A percentile compares a stretch with the other conserved stretches of the same genome.
These are phyloP conservation scores for Gadopsis bispinosus DNA, from an alignment of 2,797 vertebrate genomes.

Conservation along the genomic window DNA sequence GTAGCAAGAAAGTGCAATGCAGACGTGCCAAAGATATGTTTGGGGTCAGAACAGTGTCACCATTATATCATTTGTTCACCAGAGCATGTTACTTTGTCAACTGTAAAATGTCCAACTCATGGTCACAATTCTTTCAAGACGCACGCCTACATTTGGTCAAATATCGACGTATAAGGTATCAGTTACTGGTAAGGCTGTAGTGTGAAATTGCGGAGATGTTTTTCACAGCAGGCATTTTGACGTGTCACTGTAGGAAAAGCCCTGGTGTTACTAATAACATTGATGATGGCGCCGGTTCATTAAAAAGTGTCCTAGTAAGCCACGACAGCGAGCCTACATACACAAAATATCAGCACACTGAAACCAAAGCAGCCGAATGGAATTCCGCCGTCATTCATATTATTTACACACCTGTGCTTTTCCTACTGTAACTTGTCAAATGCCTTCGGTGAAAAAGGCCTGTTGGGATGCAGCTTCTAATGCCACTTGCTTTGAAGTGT, in stretches of 20 bases:
- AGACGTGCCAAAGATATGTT: neutral
- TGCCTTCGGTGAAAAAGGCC: neutral
- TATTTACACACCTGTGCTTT: slow-evolving; percentile 12
- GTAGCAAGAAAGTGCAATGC: neutral
- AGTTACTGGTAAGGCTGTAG: neutral
- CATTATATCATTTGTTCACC: neutral
- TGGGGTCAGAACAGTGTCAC: too few relatives aligned
- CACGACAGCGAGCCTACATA: neutral
- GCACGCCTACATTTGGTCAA: neutral
- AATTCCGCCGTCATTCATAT: neutral
- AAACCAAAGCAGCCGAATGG: slow-evolving; percentile 7
- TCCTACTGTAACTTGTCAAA: neutral
- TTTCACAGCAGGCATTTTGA: neutral
- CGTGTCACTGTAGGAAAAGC: neutral
- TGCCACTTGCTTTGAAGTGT: neutral
- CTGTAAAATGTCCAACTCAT: neutral
- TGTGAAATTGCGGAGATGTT: neutral
- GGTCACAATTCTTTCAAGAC: neutral
- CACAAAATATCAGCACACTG: neutral
- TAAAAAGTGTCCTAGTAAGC: neutral
- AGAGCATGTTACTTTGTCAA: neutral
- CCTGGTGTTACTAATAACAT: slow-evolving; percentile 5
- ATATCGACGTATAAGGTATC: neutral
- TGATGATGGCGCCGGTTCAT: neutral
- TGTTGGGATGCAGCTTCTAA: neutral